Percentiles rank a stretch among this genome's conserved stretches.
Evolutionary conservation across 2,113 vertebrate genomes (phyloP).

Genomic region (Pyrgilauda ruficollis): DNA sequence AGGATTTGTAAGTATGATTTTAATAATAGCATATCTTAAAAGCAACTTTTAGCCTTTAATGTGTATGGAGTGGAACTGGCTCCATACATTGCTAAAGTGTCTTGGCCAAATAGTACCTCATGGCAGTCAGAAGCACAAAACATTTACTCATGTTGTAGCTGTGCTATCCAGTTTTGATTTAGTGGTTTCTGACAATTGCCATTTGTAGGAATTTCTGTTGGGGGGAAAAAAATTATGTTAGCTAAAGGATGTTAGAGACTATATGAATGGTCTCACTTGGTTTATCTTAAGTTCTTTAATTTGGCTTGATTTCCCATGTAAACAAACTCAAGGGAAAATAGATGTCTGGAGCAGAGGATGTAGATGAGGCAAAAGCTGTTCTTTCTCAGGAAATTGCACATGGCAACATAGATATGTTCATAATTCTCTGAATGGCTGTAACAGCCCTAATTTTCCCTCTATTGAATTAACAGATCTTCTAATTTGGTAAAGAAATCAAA

Average conservation of each 20-base stretch:
- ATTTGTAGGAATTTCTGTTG: not conserved
- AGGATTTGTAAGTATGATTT: constrained; percentile 90
- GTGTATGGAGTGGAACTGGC: not conserved
- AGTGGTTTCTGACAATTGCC: not conserved
- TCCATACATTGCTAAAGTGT: not conserved
- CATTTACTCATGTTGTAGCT: not conserved
- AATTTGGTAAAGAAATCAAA: not conserved
- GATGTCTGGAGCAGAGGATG: constrained; percentile 44
- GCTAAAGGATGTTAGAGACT: not conserved
- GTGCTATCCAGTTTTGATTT: not conserved
- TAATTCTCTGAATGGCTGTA: not conserved
- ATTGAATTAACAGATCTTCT: constrained; percentile 1
- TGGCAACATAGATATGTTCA: not conserved
- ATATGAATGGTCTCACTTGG: not conserved
- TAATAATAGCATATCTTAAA: not conserved
- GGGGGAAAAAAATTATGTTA: not conserved
- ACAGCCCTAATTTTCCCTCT: not conserved
- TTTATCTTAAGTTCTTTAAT: constrained; percentile 40
- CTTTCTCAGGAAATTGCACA: constrained; percentile 44
- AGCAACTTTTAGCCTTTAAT: not conserved
- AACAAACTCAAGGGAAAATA: constrained; percentile 22
- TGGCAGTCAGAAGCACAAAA: not conserved
- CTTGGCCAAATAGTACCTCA: not conserved
- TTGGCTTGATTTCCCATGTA: constrained; percentile 26
- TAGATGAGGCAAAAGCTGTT: constrained; percentile 24